Evolutionary conservation across 1,140 invertebrate genomes (phyloP), one percentile per base, ranked within the genome.

Genomic region (Drosophila mojavensis): DNA sequence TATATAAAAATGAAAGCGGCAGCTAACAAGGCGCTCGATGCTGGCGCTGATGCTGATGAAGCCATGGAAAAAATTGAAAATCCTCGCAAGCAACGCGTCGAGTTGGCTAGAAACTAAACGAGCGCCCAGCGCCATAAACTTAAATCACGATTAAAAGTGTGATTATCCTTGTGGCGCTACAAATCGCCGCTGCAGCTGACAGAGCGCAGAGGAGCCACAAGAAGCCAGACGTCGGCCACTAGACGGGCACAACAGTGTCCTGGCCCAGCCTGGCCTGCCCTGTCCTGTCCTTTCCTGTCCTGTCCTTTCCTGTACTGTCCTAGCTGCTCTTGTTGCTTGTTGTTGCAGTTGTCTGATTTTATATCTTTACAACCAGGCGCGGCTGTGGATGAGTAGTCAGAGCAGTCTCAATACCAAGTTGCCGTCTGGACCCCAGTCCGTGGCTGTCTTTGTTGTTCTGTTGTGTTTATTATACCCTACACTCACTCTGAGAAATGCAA

Each of bases 121-220:
- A 89, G 84, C 85, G 56, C 78, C 84, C 78, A 90, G 75, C 85
- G 75, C 85, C 81, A 91, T 91, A 91, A 91, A 91, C 89, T 91
- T 91, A 91, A 91, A 91, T 91, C 90, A 91, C 90, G 90, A 91
- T 91, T 91, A 91, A 91, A 91, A 91, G 90, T 91, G 90, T 90
- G 90, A 91, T 91, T 91, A 91, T 91, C 90, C 90, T 91, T 91
- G 89, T 91, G 89, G 89, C 89, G 90, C 84, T 91, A 91, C 89
- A 91, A 91, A 91, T 91, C 84, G 89, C 79, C 80, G 75, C 79
- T 76, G 88, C 78, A 81, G 88, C 88, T 81, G 81, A 88, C 83
- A 90, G 61, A 67, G 64, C 60, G 36, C 55, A 67, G 68, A 36
- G 30, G 58, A 36, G 20, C 53, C 41, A 43, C 17, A 13, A 39